A percentile compares a stretch with the other conserved stretches of the same genome.
These are phyloP conservation scores for Tachystola acroxantha DNA, from an alignment of 2,888 invertebrate species.

Conservation along the genomic window DNA sequence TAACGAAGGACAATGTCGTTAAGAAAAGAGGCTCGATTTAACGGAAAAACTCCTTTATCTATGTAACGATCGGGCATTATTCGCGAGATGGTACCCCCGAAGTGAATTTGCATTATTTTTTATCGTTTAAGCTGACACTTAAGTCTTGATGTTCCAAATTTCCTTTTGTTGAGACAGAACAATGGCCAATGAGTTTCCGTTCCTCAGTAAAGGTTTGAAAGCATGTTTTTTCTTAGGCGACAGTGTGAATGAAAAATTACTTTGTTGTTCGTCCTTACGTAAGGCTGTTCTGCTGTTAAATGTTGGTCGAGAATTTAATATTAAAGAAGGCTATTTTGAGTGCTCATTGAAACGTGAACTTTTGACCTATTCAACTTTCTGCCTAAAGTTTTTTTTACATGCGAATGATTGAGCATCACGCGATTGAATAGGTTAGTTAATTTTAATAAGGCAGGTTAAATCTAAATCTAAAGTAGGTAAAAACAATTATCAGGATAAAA, in stretches of 20 bases:
- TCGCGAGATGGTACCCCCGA: constrained; percentile 30
- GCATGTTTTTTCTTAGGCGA: constrained; percentile 35
- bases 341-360: too few species aligned
- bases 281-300: background rate
- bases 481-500: too few species aligned
- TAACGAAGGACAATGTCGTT: constrained; percentile 61
- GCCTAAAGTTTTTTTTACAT: background rate
- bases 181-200: constrained; percentile 49
- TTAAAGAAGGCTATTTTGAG: too few species aligned
- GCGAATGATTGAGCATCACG: background rate
- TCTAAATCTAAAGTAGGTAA: too few species aligned
- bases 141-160: constrained; percentile 34
- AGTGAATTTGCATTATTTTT: constrained; percentile 73
- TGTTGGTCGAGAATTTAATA: too few species aligned
- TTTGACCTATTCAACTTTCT: background rate
- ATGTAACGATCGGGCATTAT: constrained; percentile 63
- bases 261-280: constrained; percentile 38
- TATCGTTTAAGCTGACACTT: constrained; percentile 56
- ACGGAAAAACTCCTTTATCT: constrained; percentile 66
- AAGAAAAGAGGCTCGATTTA: constrained; percentile 46
- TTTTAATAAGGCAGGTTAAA: constrained; percentile 22
- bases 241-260: constrained; percentile 54
- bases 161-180: constrained; percentile 52
- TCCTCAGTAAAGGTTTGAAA: constrained; percentile 45
- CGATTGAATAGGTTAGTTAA: background rate